Conservation (phyloP, 2,797 vertebrate genomes). For the Perodicticus potto region DNA sequence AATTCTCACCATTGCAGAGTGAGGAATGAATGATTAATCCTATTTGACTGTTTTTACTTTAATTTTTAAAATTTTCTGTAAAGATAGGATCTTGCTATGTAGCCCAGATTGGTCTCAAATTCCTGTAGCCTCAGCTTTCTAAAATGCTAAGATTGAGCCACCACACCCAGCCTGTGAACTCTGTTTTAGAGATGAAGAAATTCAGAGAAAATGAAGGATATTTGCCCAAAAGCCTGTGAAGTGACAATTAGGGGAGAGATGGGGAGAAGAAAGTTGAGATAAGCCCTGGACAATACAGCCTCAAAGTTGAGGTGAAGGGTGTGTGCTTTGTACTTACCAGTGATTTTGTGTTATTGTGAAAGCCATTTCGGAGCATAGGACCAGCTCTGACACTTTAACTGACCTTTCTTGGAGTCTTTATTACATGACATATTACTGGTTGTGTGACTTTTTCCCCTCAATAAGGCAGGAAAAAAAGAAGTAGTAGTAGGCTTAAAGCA, state of each 20-base stretch:
- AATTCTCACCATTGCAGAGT: neutral
- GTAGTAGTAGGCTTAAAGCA: neutral
- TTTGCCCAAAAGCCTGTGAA: neutral
- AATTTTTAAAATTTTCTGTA: neutral
- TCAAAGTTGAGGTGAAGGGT: neutral
- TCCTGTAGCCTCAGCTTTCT: neutral
- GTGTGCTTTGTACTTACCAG: neutral
- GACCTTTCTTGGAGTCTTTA: neutral
- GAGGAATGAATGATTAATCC: neutral
- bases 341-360: neutral
- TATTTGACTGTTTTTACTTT: neutral
- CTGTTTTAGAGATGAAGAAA: neutral
- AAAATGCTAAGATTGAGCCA: neutral
- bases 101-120: neutral
- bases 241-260: neutral
- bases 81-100: neutral
- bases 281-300: neutral
- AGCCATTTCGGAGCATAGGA: neutral
- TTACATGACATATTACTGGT: neutral
- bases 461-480: neutral
- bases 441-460: neutral
- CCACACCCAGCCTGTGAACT: neutral
- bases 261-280: neutral
- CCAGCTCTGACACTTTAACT: neutral
- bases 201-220: neutral